phyloP scores from a whole-genome alignment of 2,113 vertebrate species.

The Kryptolebias marmoratus region DNA sequence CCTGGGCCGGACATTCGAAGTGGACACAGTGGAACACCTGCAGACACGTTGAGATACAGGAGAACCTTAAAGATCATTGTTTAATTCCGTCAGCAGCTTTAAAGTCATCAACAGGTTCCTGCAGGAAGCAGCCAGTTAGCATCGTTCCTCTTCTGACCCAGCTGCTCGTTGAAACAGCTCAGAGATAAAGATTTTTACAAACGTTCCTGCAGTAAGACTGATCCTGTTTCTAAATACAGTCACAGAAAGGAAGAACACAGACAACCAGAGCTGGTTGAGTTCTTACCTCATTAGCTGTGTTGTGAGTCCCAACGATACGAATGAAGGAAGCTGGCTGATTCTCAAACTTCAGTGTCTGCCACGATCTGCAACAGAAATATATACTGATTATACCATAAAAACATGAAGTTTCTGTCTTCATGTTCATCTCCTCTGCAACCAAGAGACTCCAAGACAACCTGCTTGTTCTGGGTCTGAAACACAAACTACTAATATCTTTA shows the following conservation, averaged over 20 bases:
- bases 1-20: conserved; percentile 95
- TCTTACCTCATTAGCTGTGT: conserved; percentile 97
- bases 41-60: neutral
- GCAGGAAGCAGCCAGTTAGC: neutral
- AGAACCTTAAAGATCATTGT: neutral
- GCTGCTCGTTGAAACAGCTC: neutral
- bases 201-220: no score
- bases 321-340: conserved; percentile 94
- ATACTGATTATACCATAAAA: no score
- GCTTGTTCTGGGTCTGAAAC: no score
- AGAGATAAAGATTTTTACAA: neutral
- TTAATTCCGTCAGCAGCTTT: neutral
- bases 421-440: no score
- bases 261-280: neutral
- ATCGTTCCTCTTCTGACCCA: neutral
- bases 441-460: no score
- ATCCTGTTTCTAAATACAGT: no score
- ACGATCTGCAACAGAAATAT: conserved; percentile 82
- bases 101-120: neutral
- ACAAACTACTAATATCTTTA: no score
- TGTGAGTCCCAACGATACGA: conserved; percentile 96
- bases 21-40: conserved; percentile 99
- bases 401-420: neutral
- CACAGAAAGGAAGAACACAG: neutral
- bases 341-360: conserved; percentile 93